Conservation (phyloP, 2,888 invertebrate genomes). For the Podabrus alpinus region DNA sequence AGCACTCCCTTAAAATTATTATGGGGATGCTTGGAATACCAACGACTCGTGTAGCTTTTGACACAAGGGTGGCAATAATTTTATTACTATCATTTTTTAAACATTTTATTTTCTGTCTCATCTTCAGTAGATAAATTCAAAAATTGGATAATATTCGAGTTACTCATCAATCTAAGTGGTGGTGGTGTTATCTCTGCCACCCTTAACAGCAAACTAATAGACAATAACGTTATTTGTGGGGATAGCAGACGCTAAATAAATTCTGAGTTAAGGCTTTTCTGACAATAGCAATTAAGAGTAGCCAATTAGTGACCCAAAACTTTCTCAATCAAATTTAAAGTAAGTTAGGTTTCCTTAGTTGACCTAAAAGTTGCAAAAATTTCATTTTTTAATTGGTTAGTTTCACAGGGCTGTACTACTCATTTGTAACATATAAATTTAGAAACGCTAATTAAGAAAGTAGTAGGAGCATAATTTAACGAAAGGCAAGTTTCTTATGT, state of each 20-base stretch:
- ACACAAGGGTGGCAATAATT: not conserved
- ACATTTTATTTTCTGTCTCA: not conserved
- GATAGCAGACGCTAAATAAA: not conserved
- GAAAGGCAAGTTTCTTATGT: not conserved
- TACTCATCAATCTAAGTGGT: not conserved
- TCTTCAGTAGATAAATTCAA: not conserved
- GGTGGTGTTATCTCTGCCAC: not conserved
- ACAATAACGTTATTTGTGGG: not conserved
- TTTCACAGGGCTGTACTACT: not conserved
- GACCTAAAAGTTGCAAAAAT: not conserved
- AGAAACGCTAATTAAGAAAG: not conserved
- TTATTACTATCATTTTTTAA: not conserved
- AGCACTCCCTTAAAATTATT: not conserved
- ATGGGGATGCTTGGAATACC: not conserved
- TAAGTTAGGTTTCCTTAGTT: not conserved
- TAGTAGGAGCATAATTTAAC: not conserved
- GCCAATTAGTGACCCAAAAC: not conserved
- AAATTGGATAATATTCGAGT: not conserved
- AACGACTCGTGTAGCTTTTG: not conserved
- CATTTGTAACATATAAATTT: not conserved
- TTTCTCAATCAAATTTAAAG: not conserved
- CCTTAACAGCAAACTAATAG: not conserved
- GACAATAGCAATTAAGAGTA: not conserved
- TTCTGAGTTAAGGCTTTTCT: not conserved
- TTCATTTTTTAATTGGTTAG: not conserved